Base-by-base conservation (phyloP, 2,797 vertebrate genomes). In the Craterocephalus amniculus region DNA sequence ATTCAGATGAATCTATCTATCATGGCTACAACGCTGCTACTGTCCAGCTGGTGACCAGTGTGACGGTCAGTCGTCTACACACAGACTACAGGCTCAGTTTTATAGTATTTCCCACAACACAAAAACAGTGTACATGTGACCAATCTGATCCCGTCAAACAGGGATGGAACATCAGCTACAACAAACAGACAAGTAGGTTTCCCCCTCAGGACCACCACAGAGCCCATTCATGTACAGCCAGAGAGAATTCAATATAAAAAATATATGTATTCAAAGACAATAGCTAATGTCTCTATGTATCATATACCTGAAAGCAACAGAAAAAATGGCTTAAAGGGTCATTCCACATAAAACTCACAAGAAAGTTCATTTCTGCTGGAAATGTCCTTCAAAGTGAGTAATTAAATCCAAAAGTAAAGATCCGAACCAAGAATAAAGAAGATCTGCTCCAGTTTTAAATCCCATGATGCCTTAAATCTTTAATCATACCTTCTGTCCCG, bases 1-100 rank as follows among this genome's bases (percentile, higher is more conserved):
- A 80, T 83, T 85, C 49, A 20, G 79, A 72, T 57, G 67, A 60
- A n/a, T n/a, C n/a, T n/a, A 64, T 57, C 64, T 27, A 59, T 58
- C 32, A 38, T 3, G 56, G 59, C 76, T 62, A 70, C 70, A 74
- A 57, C 43, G 71, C 40, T 72, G 66, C 75, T 81, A 58, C 16
- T n/a, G n/a, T 67, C 75, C 63, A 26, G 60, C 35, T 58, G 14
- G 7, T 6, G 64, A 60, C 20, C 12, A 55, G 48, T 6, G 58
- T 11, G 60, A 67, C 32, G 6, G 58, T 51, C 36, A 20, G 43
- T 40, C 70, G 14, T 38, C 26, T n/a, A 9, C 34, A 56, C 78
- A 71, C 73, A 81, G 81, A 70, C 76, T 71, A 70, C 62, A 81
- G 73, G 67, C 73, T 81, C 76, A 72, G 63, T 59, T 66, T 66